phyloP scores from a whole-genome alignment of 1,140 invertebrate species.

The Macrocentrus cingulum region DNA sequence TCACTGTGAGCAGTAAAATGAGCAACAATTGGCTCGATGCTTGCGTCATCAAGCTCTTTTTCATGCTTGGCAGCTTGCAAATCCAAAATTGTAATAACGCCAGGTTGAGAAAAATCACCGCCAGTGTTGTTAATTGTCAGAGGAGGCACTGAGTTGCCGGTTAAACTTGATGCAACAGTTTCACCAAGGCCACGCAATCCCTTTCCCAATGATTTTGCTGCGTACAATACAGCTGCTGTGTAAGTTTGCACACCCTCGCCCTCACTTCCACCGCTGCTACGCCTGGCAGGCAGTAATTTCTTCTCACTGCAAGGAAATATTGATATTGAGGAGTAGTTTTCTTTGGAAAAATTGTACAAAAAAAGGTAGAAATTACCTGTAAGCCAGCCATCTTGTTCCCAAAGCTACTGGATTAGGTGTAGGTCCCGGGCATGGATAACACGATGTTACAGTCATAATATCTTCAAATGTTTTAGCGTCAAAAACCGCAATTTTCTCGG shows the following conservation, averaged over 20 bases:
- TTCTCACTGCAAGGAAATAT: conserved; percentile 67
- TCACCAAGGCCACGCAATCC: conserved; percentile 88
- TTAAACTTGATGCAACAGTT: conserved; percentile 86
- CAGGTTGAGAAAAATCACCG: conserved; percentile 69
- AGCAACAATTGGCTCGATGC: conserved; percentile 75
- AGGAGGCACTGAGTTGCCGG: conserved; percentile 63
- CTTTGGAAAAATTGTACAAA: neutral
- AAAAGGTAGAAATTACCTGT: conserved; percentile 45
- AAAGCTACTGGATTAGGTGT: conserved; percentile 88
- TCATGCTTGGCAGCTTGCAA: conserved; percentile 66
- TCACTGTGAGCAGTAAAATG: conserved; percentile 95
- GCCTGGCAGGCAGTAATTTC: conserved; percentile 76
- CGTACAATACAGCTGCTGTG: conserved; percentile 92
- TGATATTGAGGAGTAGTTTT: neutral
- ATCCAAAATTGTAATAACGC: conserved; percentile 87
- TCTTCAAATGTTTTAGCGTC: conserved; percentile 87
- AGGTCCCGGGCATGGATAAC: conserved; percentile 82
- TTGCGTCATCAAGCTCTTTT: conserved; percentile 59
- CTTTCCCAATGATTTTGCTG: conserved; percentile 88
- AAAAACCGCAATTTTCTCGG: conserved; percentile 88
- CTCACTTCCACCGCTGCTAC: conserved; percentile 85
- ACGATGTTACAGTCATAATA: conserved; percentile 82
- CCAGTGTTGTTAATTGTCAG: conserved; percentile 45
- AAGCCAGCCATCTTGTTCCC: conserved; percentile 78
- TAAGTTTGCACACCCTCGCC: conserved; percentile 81